Evolutionary conservation across 2,797 vertebrate species (phyloP), one percentile per base, ranked within the genome.

Genomic region (Telmatherina bonti): DNA sequence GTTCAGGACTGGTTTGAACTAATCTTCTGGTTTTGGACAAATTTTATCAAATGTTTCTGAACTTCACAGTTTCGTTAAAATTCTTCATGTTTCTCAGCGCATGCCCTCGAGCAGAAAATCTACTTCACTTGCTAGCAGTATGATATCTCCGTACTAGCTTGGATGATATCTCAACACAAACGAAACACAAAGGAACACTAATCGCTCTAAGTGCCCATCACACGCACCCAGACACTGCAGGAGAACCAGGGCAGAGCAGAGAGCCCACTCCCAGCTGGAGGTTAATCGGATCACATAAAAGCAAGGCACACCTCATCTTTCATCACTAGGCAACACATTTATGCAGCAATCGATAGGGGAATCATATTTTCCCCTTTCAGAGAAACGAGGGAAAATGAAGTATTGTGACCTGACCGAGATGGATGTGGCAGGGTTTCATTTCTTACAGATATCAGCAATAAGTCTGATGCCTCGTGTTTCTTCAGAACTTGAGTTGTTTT

Each of bases 221-320:
- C 85, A 79, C 62, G 77, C 84, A 85, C 76, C 86, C 84, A 82
- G 86, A 90, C 89, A 84, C 84, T 27, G 74, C 79, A 65, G 67
- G 69, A 76, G 87, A 72, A 70, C 70, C 41, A 2, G 56, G 69
- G 58, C 69, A 64, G 60, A 81, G 78, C 72, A 63, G 71, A 86
- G 70, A 78, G 78, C 69, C 74, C 56, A 43, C 74, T 85, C 75
- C 78, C 74, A 78, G 85, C 79, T 76, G 78, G 85, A 83, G 82
- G 89, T 92, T 92, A 93, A 93, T 91, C 88, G 62, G 82, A 90
- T 92, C 88, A 90, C 90, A 89, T 89, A 80, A 85, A 89, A 82
- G 78, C 80, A 78, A 80, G 84, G 87, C 88, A 89, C 90, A 88
- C 87, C 80, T 89, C 88, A 89, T 93, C 90, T 90, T 93, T 90